phyloP scores from a whole-genome alignment of 2,797 vertebrate genomes.

The Molossus alvarezi region DNA sequence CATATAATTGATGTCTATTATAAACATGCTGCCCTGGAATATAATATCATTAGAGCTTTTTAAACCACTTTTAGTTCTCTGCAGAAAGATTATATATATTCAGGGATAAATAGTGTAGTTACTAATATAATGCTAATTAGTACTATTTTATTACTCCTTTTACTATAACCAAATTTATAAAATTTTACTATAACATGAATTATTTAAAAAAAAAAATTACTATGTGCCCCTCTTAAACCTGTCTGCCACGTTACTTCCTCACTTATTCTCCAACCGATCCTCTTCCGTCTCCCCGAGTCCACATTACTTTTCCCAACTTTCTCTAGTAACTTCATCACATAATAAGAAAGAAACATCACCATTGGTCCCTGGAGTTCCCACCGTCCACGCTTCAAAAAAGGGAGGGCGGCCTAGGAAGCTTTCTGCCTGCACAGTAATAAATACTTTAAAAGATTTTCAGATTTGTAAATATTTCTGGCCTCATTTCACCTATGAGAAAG shows the following conservation, averaged over 20 bases:
- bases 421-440: constrained; percentile 21
- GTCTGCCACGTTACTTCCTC: neutral
- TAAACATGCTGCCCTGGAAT: constrained; percentile 69
- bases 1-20: constrained; percentile 82
- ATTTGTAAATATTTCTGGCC: constrained; percentile 1
- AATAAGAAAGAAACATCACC: neutral
- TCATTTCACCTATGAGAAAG: constrained; percentile 7
- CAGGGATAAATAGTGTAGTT: constrained; percentile 65
- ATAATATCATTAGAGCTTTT: constrained; percentile 76
- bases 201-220: constrained; percentile 53
- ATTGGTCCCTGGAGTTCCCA: neutral
- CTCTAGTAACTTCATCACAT: neutral
- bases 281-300: neutral
- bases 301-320: neutral
- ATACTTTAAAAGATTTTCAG: constrained; percentile 54
- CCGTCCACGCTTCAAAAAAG: neutral
- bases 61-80: constrained; percentile 72
- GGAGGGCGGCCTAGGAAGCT: neutral
- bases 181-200: constrained; percentile 66
- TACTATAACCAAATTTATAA: constrained; percentile 67
- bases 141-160: constrained; percentile 71
- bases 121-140: constrained; percentile 77
- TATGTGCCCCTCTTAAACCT: neutral
- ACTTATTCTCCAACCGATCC: neutral
- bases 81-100: constrained; percentile 75